A percentile compares a stretch with the other conserved stretches of the same genome.
phyloP scores from a whole-genome alignment of 2,888 invertebrate species.

The Antheraea assamensis region DNA sequence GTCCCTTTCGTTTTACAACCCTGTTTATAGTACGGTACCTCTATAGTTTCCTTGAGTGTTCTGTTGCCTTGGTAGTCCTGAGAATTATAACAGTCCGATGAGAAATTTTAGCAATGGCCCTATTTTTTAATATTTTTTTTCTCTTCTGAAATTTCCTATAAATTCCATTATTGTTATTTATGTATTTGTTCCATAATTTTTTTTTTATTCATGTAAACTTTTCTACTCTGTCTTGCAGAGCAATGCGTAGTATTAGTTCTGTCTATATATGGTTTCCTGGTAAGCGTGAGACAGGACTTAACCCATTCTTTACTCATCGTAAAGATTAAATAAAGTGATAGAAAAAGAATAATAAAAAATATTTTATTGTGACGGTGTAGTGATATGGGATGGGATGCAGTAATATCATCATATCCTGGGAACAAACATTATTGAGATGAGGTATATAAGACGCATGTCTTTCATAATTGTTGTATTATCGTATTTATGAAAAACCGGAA shows the following conservation, averaged over 20 bases:
- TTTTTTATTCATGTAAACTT: neutral
- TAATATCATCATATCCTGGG: no score
- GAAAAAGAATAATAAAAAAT: no score
- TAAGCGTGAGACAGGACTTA: conserved; percentile 27
- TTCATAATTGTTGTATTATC: neutral
- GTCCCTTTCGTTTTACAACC: conserved; percentile 1
- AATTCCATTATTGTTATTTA: neutral
- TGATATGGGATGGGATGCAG: no score
- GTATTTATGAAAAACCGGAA: neutral
- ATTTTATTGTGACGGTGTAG: no score
- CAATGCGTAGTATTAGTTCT: neutral
- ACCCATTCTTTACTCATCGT: neutral
- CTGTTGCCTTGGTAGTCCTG: conserved; percentile 35
- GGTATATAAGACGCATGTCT: neutral
- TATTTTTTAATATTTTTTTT: neutral
- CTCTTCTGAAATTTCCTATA: neutral
- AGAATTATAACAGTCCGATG: conserved; percentile 42
- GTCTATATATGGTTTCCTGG: conserved; percentile 24
- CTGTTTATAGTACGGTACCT: conserved; percentile 15
- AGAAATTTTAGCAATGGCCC: conserved; percentile 25
- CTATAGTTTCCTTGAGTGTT: conserved; percentile 22
- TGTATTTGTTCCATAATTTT: neutral
- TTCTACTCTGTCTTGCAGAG: neutral
- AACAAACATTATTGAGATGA: no score
- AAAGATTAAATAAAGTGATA: no score